Evolutionary conservation across 2,113 vertebrate species (phyloP).

Genomic region (Beaufortia kweichowensis): DNA sequence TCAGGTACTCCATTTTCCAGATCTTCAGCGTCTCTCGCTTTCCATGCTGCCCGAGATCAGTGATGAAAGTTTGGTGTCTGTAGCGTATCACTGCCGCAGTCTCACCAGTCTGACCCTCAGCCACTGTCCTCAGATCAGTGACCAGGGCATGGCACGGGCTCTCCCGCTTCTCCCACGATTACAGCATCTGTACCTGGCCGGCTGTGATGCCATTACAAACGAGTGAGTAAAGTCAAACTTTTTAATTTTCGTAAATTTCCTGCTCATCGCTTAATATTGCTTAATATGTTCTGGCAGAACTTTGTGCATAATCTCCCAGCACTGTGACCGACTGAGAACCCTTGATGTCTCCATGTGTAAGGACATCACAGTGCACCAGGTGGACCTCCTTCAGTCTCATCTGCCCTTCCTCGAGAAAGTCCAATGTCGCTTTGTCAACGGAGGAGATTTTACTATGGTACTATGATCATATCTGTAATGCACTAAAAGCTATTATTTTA

Average conservation of each 20-base stretch:
- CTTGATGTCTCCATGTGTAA: conserved; percentile 81
- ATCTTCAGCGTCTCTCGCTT: conserved; percentile 76
- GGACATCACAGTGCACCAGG: conserved; percentile 65
- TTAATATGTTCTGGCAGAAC: conserved; percentile 67
- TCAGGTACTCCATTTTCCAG: conserved; percentile 74
- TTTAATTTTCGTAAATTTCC: too few relatives aligned
- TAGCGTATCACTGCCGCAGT: conserved; percentile 76
- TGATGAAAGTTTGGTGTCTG: conserved; percentile 71
- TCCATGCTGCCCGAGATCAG: conserved; percentile 77
- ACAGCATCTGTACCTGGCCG: conserved; percentile 78
- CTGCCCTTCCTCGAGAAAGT: conserved; percentile 77
- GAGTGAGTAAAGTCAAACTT: conserved; percentile 64
- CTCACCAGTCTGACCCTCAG: conserved; percentile 75
- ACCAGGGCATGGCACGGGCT: conserved; percentile 72
- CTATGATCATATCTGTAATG: conserved; percentile 50
- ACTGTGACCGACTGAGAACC: conserved; percentile 74
- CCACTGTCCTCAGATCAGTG: conserved; percentile 76
- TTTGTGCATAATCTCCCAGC: conserved; percentile 67
- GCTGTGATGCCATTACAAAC: conserved; percentile 77
- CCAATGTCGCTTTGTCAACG: conserved; percentile 72
- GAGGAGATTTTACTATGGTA: conserved; percentile 63
- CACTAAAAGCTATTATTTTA: background rate
- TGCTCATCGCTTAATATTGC: background rate
- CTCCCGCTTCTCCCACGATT: conserved; percentile 71
- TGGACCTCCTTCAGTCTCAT: conserved; percentile 74